phyloP scores from a whole-genome alignment of 2,797 vertebrate genomes.

The Diglossa cyanea region DNA sequence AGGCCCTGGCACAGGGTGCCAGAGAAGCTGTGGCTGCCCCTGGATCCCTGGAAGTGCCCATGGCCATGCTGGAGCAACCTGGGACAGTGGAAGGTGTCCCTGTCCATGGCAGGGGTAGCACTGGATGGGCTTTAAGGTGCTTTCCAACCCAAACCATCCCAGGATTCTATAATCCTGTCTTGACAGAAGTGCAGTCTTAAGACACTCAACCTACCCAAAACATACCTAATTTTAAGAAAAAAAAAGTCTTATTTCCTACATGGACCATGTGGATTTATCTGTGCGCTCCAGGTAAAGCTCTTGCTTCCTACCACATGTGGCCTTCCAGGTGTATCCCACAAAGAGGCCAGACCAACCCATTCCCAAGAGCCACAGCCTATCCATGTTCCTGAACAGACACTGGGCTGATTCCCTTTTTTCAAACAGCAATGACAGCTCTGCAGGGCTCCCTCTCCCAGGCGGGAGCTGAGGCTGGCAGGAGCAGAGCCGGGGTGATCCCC shows the following conservation, averaged over 20 bases:
- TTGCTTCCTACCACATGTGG: accelerated
- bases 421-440: no score
- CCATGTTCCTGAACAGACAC: no score
- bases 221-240: not conserved
- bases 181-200: not conserved
- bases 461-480: not conserved
- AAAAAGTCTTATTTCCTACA: accelerated
- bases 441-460: not conserved
- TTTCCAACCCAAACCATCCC: not conserved
- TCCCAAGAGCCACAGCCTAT: not conserved
- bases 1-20: not conserved
- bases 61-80: not conserved
- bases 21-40: not conserved
- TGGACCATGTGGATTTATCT: not conserved
- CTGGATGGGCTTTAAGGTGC: not conserved
- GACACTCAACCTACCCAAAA: not conserved
- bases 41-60: not conserved
- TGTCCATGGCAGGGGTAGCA: not conserved
- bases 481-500: not conserved
- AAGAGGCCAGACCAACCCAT: not conserved
- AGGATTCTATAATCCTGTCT: not conserved
- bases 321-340: not conserved
- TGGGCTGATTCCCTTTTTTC: not conserved
- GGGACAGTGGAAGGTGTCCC: not conserved
- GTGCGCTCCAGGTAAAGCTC: not conserved